These are phyloP conservation scores for Kryptolebias ocellatus DNA, from an alignment of 2,797 vertebrate species.

Conservation along the genomic window DNA sequence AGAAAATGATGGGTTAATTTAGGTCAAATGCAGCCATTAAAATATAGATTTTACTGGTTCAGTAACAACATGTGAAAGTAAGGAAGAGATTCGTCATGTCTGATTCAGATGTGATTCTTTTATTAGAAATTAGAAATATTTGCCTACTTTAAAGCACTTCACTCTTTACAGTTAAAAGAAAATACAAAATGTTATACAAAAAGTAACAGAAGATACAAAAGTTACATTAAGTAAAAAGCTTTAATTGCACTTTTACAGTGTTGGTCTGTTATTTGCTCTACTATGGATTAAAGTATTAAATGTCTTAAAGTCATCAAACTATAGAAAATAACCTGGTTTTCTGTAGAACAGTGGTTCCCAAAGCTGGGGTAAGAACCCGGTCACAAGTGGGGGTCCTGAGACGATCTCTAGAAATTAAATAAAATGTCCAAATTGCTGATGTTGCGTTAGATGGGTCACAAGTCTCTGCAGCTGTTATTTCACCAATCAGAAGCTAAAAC, in stretches of 20 bases:
- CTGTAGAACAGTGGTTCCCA: neutral
- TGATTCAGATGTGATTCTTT: conserved; percentile 54
- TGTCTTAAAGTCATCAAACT: conserved; percentile 29
- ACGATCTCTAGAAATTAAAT: neutral
- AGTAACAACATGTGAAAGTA: conserved; percentile 15
- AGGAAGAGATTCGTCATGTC: conserved; percentile 21
- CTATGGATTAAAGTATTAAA: neutral
- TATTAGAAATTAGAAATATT: conserved; percentile 62
- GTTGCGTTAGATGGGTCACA: too few relatives aligned
- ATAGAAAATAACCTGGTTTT: conserved; percentile 36
- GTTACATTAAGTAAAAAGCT: neutral
- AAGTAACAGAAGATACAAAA: neutral
- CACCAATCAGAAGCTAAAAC: too few relatives aligned
- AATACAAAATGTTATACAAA: neutral
- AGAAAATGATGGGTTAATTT: neutral
- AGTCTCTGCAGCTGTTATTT: too few relatives aligned
- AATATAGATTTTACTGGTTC: neutral
- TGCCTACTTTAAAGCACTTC: neutral
- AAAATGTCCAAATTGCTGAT: neutral
- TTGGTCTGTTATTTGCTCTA: too few relatives aligned
- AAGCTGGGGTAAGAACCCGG: neutral
- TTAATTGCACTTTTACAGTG: neutral
- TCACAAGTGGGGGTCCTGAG: too few relatives aligned
- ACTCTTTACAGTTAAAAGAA: neutral
- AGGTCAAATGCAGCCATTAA: neutral